Percentiles rank a stretch among this genome's conserved stretches.
Evolutionary conservation across 2,113 vertebrate genomes (phyloP).

Genomic region (Hyla sarda): DNA sequence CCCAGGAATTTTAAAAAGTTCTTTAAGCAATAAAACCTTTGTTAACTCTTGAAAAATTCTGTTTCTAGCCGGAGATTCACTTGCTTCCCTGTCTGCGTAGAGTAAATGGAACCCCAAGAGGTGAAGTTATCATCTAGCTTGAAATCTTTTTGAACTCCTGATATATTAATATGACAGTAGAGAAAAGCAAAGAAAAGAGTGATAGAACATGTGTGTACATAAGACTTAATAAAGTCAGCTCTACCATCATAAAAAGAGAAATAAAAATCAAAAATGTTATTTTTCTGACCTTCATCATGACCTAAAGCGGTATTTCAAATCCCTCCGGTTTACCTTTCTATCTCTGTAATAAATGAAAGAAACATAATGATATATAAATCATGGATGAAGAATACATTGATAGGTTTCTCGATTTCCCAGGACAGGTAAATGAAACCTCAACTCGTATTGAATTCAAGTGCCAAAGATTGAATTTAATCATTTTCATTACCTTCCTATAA

Average conservation of each 20-base stretch:
- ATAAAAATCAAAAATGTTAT: conserved; percentile 52
- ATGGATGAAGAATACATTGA: conserved; percentile 33
- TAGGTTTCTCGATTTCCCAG: conserved; percentile 40
- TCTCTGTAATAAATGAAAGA: conserved; percentile 55
- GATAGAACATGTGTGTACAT: conserved; percentile 53
- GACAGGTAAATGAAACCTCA: conserved; percentile 32
- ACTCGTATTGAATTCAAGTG: conserved; percentile 20
- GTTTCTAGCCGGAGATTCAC: conserved; percentile 13
- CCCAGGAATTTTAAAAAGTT: conserved; percentile 27
- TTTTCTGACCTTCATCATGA: conserved; percentile 48
- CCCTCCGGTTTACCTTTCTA: conserved; percentile 45
- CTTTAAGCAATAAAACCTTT: conserved; percentile 16
- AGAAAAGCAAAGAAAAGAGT: conserved; percentile 29
- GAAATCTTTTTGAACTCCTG: conserved; percentile 51
- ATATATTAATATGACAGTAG: conserved; percentile 49
- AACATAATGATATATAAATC: conserved; percentile 45
- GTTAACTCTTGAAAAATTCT: conserved; percentile 45
- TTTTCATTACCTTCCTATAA: conserved; percentile 28
- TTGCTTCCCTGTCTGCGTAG: not conserved
- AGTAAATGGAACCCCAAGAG: conserved; percentile 40
- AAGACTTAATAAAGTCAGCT: conserved; percentile 42
- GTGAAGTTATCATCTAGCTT: conserved; percentile 37
- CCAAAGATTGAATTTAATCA: conserved; percentile 35
- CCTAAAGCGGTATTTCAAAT: conserved; percentile 52
- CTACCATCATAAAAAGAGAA: conserved; percentile 37